These are phyloP conservation scores for Halocynthia roretzi DNA, from an alignment of 23 tunicate genomes.

Conservation along the genomic window DNA sequence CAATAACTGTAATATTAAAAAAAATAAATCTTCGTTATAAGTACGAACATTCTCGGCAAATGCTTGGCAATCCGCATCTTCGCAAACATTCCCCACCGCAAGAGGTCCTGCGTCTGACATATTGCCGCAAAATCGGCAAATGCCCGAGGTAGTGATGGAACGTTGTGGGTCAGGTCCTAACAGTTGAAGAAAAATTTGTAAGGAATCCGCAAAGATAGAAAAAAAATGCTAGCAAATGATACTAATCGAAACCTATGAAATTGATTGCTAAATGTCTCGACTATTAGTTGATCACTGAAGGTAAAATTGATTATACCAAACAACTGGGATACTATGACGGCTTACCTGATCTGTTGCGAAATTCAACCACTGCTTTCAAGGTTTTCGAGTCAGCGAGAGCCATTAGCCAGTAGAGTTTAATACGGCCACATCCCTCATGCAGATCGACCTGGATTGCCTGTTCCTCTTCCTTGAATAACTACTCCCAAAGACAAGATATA, in stretches of 20 bases:
- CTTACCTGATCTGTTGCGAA: neutral
- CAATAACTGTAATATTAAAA: neutral
- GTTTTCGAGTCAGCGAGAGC: constrained; percentile 65
- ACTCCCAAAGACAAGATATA: neutral
- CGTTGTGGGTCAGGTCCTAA: too few relatives aligned
- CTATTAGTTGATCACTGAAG: too few relatives aligned
- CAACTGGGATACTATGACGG: too few relatives aligned
- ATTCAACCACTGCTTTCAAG: constrained; percentile 66
- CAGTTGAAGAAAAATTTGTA: too few relatives aligned
- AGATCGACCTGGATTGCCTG: constrained; percentile 64
- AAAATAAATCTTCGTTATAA: neutral
- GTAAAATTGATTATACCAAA: too few relatives aligned
- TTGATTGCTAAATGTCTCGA: too few relatives aligned
- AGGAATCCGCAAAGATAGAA: too few relatives aligned
- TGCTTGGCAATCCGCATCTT: constrained; percentile 40
- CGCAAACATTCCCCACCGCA: constrained; percentile 46
- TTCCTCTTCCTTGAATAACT: constrained; percentile 75
- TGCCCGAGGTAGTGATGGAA: constrained; percentile 20
- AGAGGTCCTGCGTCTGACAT: constrained; percentile 37
- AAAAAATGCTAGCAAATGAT: too few relatives aligned
- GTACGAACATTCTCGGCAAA: constrained; percentile 32
- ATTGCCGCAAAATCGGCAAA: constrained; percentile 61
- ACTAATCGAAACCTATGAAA: too few relatives aligned
- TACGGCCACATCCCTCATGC: constrained; percentile 76
- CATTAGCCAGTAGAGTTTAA: constrained; percentile 69